Conservation (phyloP, 2,113 vertebrate species). For the Thymallus thymallus region DNA sequence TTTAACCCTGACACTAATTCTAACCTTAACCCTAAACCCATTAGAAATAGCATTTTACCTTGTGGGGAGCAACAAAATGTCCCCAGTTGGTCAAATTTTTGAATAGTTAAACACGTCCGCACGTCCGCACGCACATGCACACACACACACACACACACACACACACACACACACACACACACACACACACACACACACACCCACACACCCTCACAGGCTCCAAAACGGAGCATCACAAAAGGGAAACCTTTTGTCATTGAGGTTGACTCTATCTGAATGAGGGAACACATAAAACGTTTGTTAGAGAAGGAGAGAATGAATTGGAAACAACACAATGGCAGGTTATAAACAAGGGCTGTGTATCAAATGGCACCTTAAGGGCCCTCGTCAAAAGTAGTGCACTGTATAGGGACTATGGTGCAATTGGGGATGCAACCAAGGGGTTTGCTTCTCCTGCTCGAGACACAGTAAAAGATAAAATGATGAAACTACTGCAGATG, state of each 20-base stretch:
- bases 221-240: constrained; percentile 25
- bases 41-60: too few species aligned
- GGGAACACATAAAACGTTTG: constrained; percentile 44
- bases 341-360: constrained; percentile 54
- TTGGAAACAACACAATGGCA: constrained; percentile 58
- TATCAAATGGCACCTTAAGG: too few species aligned
- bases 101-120: too few species aligned
- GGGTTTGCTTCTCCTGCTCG: constrained; percentile 16
- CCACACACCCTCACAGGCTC: background rate
- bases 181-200: background rate
- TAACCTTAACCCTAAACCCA: too few species aligned
- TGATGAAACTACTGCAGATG: constrained; percentile 47
- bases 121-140: too few species aligned
- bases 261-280: constrained; percentile 34
- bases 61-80: too few species aligned
- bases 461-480: constrained; percentile 45
- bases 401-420: too few species aligned
- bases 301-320: constrained; percentile 31
- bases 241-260: constrained; percentile 39
- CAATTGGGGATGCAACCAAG: too few species aligned
- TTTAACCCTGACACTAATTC: too few species aligned
- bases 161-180: too few species aligned
- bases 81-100: too few species aligned
- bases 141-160: too few species aligned
- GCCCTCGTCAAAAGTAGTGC: background rate